Conservation (phyloP, 2,797 vertebrate genomes). For the Balearica regulorum region DNA sequence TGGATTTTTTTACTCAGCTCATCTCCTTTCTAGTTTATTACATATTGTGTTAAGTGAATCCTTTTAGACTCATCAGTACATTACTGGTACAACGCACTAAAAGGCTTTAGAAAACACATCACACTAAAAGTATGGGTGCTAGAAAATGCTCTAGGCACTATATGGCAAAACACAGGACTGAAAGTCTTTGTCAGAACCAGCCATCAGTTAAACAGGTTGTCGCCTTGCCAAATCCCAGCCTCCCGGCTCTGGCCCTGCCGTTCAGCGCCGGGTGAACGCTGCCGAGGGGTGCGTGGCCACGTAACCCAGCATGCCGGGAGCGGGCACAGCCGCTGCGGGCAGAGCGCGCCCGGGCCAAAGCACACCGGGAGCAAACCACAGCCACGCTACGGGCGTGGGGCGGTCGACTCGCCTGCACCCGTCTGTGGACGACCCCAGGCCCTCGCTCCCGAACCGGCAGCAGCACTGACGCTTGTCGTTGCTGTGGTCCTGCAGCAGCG, state of each 20-base stretch:
- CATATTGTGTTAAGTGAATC: background rate
- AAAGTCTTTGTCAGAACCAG: background rate
- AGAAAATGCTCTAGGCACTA: background rate
- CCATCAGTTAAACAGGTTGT: background rate
- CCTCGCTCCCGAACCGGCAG: fast-evolving
- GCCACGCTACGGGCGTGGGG: fast-evolving
- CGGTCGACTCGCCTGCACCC: fast-evolving
- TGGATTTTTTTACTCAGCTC: background rate
- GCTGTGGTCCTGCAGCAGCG: fast-evolving
- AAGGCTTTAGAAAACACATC: slow-evolving; percentile 36
- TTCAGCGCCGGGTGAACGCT: fast-evolving
- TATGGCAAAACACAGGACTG: background rate
- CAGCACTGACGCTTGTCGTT: fast-evolving
- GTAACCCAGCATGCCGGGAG: fast-evolving
- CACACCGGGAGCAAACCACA: background rate
- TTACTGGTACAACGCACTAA: background rate
- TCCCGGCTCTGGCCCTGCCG: background rate
- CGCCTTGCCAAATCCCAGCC: background rate
- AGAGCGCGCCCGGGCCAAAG: background rate
- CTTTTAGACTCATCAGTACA: background rate
- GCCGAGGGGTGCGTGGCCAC: background rate
- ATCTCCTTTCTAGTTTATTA: background rate
- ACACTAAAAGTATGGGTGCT: background rate
- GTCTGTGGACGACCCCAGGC: background rate
- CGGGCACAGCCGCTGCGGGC: fast-evolving